A percentile compares a stretch with the other conserved stretches of the same genome.
These are phyloP conservation scores for Spatula versicolor DNA, from an alignment of 2,797 vertebrate genomes.

Conservation along the genomic window DNA sequence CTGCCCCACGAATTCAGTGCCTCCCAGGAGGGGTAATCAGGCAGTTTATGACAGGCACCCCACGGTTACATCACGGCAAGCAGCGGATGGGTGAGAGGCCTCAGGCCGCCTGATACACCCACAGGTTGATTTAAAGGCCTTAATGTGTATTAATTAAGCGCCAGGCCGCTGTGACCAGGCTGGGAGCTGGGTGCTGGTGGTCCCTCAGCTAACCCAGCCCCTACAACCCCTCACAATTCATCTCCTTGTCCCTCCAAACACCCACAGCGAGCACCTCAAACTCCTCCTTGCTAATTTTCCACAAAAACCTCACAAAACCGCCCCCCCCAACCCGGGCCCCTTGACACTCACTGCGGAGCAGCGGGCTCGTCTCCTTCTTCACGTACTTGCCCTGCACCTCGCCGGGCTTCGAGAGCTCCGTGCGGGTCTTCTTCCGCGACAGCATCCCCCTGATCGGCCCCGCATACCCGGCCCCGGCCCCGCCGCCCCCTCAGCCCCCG, in stretches of 20 bases:
- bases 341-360: slow-evolving; percentile 89
- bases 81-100: not conserved
- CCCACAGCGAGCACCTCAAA: no score
- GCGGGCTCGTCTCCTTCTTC: slow-evolving; percentile 97
- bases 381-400: slow-evolving; percentile 98
- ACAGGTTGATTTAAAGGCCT: not conserved
- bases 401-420: slow-evolving; percentile 93
- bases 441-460: slow-evolving; percentile 38
- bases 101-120: not conserved
- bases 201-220: no score
- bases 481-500: not conserved
- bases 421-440: slow-evolving; percentile 95
- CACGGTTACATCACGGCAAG: not conserved
- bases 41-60: fast-evolving
- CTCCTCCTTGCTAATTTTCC: no score
- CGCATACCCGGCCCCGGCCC: slow-evolving; percentile 23
- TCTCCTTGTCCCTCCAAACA: no score
- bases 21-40: not conserved
- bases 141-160: not conserved
- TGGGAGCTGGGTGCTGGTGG: not conserved
- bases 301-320: no score
- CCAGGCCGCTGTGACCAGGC: not conserved
- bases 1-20: not conserved
- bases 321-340: not conserved
- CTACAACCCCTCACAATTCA: no score